phyloP scores from a whole-genome alignment of 2,113 vertebrate species.

The Promerops cafer region DNA sequence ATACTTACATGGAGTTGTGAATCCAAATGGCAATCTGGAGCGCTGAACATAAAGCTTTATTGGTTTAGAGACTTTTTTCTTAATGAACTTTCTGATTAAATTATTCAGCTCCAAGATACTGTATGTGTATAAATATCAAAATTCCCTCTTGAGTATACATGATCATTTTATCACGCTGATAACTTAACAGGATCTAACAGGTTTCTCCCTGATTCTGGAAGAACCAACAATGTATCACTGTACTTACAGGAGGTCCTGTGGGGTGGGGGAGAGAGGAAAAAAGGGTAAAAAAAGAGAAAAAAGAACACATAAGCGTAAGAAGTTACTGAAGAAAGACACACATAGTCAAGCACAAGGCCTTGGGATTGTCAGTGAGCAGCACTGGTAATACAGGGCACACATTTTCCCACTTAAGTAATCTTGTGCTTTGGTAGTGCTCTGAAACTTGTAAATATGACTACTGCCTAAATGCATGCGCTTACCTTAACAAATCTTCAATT shows the following conservation, averaged over 20 bases:
- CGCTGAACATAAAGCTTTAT: neutral
- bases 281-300: conserved; percentile 19
- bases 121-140: neutral
- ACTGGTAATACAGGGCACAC: neutral
- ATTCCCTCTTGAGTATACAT: neutral
- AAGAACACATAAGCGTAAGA: conserved; percentile 32
- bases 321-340: neutral
- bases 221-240: conserved; percentile 37
- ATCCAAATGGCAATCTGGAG: neutral
- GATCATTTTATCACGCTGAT: neutral
- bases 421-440: neutral
- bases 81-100: neutral
- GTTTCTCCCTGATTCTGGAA: conserved; percentile 60
- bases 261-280: neutral
- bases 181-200: conserved; percentile 37
- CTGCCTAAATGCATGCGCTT: neutral
- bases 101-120: neutral
- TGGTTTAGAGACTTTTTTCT: neutral
- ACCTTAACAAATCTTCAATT: neutral
- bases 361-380: neutral
- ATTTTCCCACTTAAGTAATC: neutral
- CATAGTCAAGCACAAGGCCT: neutral
- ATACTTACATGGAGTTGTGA: conserved; percentile 30
- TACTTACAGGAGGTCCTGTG: conserved; percentile 98
- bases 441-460: neutral